A percentile compares a stretch with the other conserved stretches of the same genome.
Conservation (phyloP, 2,797 vertebrate genomes). For the Rhadinocentrus ornatus region DNA sequence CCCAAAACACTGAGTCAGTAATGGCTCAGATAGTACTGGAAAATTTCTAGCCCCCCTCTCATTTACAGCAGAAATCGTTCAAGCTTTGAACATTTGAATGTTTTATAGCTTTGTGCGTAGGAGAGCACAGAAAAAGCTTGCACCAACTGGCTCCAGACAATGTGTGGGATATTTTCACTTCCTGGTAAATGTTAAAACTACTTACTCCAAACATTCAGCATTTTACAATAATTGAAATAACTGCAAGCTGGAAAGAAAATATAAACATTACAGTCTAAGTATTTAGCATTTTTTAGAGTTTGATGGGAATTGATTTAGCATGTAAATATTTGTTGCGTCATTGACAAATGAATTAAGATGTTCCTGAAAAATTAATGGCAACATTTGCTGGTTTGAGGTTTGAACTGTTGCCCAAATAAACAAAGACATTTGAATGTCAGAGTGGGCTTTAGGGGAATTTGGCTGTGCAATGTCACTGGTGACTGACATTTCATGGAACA, state of each 20-base stretch:
- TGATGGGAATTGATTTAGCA: background rate
- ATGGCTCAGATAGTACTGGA: background rate
- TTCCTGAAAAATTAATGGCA: background rate
- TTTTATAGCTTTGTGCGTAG: slow-evolving; percentile 67
- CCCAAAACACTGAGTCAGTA: background rate
- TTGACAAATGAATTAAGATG: background rate
- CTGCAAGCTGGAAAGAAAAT: no score
- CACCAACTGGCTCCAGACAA: slow-evolving; percentile 67
- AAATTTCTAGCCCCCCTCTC: slow-evolving; percentile 13
- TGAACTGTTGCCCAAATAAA: background rate
- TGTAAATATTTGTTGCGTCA: background rate
- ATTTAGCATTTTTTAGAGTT: background rate
- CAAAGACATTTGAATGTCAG: background rate
- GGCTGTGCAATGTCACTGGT: background rate
- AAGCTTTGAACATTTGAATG: slow-evolving; percentile 65
- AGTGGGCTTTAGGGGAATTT: background rate
- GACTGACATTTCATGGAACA: background rate
- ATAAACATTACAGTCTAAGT: background rate
- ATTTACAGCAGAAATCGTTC: slow-evolving; percentile 33
- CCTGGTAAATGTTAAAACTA: slow-evolving; percentile 56
- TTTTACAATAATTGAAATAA: slow-evolving; percentile 9
- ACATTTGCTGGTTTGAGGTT: background rate
- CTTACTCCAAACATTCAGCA: slow-evolving; percentile 38
- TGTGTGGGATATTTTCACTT: slow-evolving; percentile 69
- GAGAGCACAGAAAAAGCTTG: slow-evolving; percentile 71